A percentile compares a stretch with the other conserved stretches of the same genome.
Evolutionary conservation across 2,113 vertebrate species (phyloP).

Genomic region (Protobothrops flavoviridis): DNA sequence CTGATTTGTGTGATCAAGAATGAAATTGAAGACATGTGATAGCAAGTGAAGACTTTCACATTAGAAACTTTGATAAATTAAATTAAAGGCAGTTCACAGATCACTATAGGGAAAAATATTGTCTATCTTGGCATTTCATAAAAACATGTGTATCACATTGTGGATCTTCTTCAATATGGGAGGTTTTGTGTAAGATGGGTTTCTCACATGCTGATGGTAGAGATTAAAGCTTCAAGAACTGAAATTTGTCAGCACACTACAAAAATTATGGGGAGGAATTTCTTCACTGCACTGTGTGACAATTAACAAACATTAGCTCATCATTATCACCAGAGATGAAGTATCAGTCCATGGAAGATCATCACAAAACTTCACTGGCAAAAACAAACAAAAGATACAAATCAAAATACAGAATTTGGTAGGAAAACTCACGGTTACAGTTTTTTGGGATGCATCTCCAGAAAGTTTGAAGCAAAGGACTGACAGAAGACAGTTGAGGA

Average conservation of each 20-base stretch:
- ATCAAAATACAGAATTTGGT: background rate
- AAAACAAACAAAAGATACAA: background rate
- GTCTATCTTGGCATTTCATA: background rate
- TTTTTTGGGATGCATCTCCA: background rate
- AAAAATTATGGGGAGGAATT: background rate
- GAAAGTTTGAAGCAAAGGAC: background rate
- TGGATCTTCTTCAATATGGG: background rate
- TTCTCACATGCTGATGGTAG: background rate
- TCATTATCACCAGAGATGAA: background rate
- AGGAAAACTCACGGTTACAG: background rate
- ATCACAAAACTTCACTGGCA: background rate
- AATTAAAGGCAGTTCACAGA: background rate
- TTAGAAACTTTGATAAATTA: background rate
- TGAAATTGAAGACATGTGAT: background rate
- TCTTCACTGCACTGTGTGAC: background rate
- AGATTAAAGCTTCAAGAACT: background rate
- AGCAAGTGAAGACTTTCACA: background rate
- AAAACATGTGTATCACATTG: background rate
- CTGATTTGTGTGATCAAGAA: background rate
- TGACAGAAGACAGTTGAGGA: background rate
- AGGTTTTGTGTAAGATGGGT: background rate
- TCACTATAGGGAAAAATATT: background rate
- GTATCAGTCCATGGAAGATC: background rate
- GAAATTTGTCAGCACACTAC: background rate
- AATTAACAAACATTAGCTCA: background rate